phyloP scores from a whole-genome alignment of 2,113 vertebrate species.

The rat (Rattus norvegicus) region DNA sequence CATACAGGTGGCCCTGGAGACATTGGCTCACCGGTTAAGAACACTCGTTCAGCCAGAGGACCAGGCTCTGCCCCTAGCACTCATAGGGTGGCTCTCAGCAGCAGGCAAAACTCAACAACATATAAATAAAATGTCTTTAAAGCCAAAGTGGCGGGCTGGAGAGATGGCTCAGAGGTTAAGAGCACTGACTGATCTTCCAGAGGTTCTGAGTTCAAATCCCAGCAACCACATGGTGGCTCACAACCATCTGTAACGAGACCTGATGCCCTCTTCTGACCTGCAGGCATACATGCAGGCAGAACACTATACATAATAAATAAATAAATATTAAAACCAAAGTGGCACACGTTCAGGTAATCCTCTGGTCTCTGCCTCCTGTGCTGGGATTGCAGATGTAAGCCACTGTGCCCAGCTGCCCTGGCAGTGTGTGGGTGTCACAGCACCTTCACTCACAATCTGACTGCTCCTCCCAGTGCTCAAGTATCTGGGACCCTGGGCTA shows the following conservation, averaged over 20 bases:
- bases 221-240: no score
- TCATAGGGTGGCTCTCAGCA: not conserved
- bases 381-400: not conserved
- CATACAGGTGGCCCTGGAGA: fast-evolving
- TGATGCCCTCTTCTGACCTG: no score
- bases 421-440: not conserved
- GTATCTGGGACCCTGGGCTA: not conserved
- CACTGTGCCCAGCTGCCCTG: not conserved
- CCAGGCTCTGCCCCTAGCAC: not conserved
- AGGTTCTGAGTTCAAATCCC: no score
- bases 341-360: no score
- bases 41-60: not conserved
- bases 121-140: not conserved
- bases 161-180: no score
- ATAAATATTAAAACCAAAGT: not conserved
- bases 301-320: no score
- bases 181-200: no score
- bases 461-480: not conserved
- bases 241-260: no score
- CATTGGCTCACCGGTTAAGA: not conserved
- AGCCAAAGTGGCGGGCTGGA: no score
- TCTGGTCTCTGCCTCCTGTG: not conserved
- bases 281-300: no score
- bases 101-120: not conserved
- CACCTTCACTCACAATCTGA: not conserved